Conservation (phyloP, 2,797 vertebrate species). For the Novumbra hubbsi region DNA sequence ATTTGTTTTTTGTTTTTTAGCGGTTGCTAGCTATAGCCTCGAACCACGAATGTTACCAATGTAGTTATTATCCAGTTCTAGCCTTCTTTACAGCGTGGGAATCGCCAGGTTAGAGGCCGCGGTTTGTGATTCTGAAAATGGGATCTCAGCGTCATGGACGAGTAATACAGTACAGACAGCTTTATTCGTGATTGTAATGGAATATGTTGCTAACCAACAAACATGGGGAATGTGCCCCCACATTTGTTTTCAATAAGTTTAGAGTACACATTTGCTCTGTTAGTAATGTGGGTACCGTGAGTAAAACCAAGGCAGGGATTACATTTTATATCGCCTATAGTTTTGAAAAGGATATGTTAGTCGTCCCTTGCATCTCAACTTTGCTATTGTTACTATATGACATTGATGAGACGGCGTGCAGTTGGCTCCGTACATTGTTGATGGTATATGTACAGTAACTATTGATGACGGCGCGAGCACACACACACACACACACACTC, state of each 20-base stretch:
- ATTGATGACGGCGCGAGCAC: neutral
- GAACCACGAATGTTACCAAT: neutral
- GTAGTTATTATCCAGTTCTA: neutral
- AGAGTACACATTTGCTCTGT: neutral
- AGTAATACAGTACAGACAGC: neutral
- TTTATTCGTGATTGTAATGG: neutral
- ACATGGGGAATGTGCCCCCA: neutral
- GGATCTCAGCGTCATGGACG: neutral
- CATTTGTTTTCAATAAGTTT: neutral
- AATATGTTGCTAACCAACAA: neutral
- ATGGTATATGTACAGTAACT: neutral
- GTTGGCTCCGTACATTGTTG: neutral
- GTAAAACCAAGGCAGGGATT: neutral
- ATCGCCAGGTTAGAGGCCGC: neutral
- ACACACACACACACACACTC: neutral
- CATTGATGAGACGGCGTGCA: neutral
- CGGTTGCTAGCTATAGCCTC: neutral
- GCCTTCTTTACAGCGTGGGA: neutral
- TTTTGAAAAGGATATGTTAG: neutral
- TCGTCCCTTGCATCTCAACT: neutral
- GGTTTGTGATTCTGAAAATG: neutral
- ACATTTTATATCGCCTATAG: neutral
- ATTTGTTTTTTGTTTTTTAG: neutral
- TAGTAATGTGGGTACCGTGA: neutral
- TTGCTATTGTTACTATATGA: neutral